A percentile compares a stretch with the other conserved stretches of the same genome.
Conservation (phyloP, 2,888 invertebrate genomes). For the Trachelus stipa region DNA sequence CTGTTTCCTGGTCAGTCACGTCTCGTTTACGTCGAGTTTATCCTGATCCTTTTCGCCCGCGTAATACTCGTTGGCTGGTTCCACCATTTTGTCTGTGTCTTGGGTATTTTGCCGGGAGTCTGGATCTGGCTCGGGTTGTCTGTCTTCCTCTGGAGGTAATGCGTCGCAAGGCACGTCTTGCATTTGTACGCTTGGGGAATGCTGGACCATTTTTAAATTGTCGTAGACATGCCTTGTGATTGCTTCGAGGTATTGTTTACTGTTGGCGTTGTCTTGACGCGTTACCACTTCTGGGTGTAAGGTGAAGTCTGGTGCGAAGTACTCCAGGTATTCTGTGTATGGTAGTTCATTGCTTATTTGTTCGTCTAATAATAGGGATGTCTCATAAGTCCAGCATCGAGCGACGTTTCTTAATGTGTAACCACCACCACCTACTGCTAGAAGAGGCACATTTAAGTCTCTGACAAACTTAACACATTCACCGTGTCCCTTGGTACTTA, state of each 20-base stretch:
- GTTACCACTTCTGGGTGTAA: constrained; percentile 93
- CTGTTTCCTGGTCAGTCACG: not conserved
- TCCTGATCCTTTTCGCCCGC: constrained; percentile 93
- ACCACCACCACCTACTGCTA: constrained; percentile 86
- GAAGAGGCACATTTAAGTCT: constrained; percentile 89
- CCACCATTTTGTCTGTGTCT: constrained; percentile 85
- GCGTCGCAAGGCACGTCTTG: constrained; percentile 91
- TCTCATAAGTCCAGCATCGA: constrained; percentile 99
- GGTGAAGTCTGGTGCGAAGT: constrained; percentile 97
- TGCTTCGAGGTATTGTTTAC: constrained; percentile 93
- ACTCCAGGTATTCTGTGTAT: constrained; percentile 95
- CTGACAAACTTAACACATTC: constrained; percentile 98
- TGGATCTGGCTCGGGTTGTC: constrained; percentile 84
- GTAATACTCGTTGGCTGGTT: constrained; percentile 89
- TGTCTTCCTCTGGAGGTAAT: constrained; percentile 77
- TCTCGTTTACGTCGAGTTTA: constrained; percentile 69
- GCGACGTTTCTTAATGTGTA: constrained; percentile 98
- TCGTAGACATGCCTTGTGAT: constrained; percentile 92
- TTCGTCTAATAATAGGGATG: constrained; percentile 92
- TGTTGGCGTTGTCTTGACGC: constrained; percentile 91
- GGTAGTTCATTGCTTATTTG: constrained; percentile 95
- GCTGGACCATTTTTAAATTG: constrained; percentile 92
- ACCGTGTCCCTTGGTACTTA: constrained; percentile 95
- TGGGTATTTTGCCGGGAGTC: constrained; percentile 83
- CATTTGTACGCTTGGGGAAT: constrained; percentile 98